Base-by-base conservation (phyloP, 1,140 invertebrate genomes). In the Drosophila orosa region DNA sequence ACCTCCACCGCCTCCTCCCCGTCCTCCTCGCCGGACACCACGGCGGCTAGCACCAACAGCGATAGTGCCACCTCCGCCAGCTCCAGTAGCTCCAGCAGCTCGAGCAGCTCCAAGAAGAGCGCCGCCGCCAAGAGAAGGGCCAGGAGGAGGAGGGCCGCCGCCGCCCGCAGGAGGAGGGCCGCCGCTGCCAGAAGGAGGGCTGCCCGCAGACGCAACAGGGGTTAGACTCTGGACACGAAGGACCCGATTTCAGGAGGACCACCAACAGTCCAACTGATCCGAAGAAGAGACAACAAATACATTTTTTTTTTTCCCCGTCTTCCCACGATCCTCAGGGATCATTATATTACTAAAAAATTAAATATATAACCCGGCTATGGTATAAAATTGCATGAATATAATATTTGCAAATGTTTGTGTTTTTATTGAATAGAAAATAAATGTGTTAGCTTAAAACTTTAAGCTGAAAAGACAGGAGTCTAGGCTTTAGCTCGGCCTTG, bases 341-440 rank as follows among this genome's bases (percentile, higher is more conserved):
- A 5, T 8, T 10, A 22, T 35, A 22, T 52, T 35, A 9, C 3
- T n/a, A 4, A 22, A n/a, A 24, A 15, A 40, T 3, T 17, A 33
- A 47, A 47, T 39, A 45, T 35, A 69, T 45, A 35, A 29, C 24
- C 39, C 39, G 39, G 39, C 61, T 48, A 69, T 69, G 39, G 17
- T 57, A 57, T 45, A 67, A 55, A 44, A 57, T 45, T 71, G 65
- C 50, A 57, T 37, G 25, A 29, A 61, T n/a, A 45, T 2, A 33
- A 27, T 33, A 33, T 15, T 58, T 19, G 0, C 9, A 5, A 33
- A 9, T 19, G n/a, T 3, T n/a, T 35, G 5, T 24, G n/a, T 22
- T 42, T 27, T 27, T 24, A 17, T n/a, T 29, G 10, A 13, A 8
- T 1, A 25, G 19, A 15, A 22, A 24, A 7, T 44, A 3, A 15